Evolutionary conservation across 1,140 invertebrate genomes (phyloP), one percentile per base, ranked within the genome.

Genomic region (Maconellicoccus hirsutus): DNA sequence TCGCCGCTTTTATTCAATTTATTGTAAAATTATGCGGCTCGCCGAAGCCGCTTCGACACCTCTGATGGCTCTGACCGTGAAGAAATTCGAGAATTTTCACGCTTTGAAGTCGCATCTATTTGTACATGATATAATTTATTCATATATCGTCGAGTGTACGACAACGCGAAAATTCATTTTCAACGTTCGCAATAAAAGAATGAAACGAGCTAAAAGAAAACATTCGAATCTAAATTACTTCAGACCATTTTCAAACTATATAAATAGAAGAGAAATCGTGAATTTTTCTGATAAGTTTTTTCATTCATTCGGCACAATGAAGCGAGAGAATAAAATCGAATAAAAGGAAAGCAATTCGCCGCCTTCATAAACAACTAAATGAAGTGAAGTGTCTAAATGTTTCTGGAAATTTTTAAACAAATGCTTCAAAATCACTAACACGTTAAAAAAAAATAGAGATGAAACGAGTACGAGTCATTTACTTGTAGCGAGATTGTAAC

Each of bases 251-350:
- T 52, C 42, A 52, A 52, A 52, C 42, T 52, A 52, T 52, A 52
- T 52, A 52, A 52, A 52, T 52, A 52, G 42, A 52, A 14, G 6
- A 52, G n/a, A 19, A 52, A 52, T 52, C 42, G 42, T 52, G 42
- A 52, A 52, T 52, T 52, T 52, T 52, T 52, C 42, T 52, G 42
- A 52, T 52, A 52, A 52, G 42, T 52, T 52, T 52, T 52, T 19
- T 52, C 42, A 52, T 52, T 52, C 42, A 52, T 52, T 52, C 42
- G 42, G 42, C 10, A 52, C 42, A 52, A 52, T 52, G 42, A 52
- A 52, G 42, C 42, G 42, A 52, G 42, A 52, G 42, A 52, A 52
- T 52, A 52, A 52, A 52, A 52, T 52, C 42, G 16, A 52, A 52
- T 52, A 19, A 52, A 52, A 52, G 42, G 12, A 19, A 19, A 52